Evolutionary conservation across 2,113 vertebrate genomes (phyloP), one percentile per base, ranked within the genome.

Genomic region (human): DNA sequence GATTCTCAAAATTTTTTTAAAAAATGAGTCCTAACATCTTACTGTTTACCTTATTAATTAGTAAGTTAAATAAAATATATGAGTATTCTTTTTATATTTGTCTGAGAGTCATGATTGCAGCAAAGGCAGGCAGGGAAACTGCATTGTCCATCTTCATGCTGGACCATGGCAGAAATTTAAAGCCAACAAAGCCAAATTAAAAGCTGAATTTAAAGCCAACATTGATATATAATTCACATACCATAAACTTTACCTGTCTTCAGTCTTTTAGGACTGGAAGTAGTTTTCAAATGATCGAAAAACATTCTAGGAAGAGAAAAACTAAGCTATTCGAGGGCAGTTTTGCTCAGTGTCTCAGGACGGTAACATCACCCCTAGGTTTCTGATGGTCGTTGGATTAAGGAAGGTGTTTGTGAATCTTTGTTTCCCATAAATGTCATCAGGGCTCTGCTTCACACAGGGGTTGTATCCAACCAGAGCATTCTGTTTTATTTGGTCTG

Each of bases 401-500:
- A 35, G 61, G 85, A 82, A 96, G 91, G 79, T 94, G 91, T 94
- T 85, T 72, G 38, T n/a, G 82, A 90, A 80, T 17, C 25, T 82
- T 68, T 45, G 20, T 94, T 45, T 70, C 75, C 75, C 66, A 87
- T 95, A 64, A 91, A 72, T 76, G 91, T 96, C 93, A 81, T 59
- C n/a, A 22, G 40, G 12, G 14, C 17, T 70, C 23, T 85, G 38
- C 30, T 20, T 85, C 70, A 30, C 48, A 4, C 35, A 14, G 82
- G 40, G 75, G 50, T 83, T 72, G 57, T 4, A 76, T 90, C 82
- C 85, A 73, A 16, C 66, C 43, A 2, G 88, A 57, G 80, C 35
- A 38, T 30, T 85, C 84, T 96, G 90, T 94, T 94, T 96, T 83
- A 81, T 70, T 94, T 93, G 83, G 66, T 48, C 82, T 23, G 68